phyloP scores from a whole-genome alignment of 2,797 vertebrate genomes.

The Columba guinea region DNA sequence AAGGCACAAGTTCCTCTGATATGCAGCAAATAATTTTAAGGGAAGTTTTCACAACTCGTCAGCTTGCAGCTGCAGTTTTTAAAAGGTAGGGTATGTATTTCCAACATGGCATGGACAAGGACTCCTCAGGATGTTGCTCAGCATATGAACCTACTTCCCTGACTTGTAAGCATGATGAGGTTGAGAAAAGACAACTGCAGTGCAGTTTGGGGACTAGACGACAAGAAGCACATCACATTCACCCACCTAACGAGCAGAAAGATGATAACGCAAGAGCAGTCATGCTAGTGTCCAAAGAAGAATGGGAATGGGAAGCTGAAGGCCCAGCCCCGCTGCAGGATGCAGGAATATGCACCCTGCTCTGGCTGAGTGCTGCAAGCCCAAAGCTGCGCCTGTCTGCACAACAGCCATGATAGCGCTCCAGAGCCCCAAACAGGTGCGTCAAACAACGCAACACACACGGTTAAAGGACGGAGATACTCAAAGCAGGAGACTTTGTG shows the following conservation, averaged over 20 bases:
- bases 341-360: fast-evolving
- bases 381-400: neutral
- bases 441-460: fast-evolving
- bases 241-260: neutral
- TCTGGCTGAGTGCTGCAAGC: neutral
- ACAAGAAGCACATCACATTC: neutral
- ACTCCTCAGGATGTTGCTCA: neutral
- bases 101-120: neutral
- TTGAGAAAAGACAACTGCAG: neutral
- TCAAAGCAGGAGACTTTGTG: neutral
- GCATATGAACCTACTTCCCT: neutral
- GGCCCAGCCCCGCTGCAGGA: neutral
- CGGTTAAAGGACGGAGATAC: neutral
- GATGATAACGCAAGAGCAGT: neutral
- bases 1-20: neutral
- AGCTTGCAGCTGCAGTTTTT: neutral
- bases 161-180: fast-evolving
- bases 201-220: fast-evolving
- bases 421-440: fast-evolving
- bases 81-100: neutral
- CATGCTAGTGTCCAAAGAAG: neutral
- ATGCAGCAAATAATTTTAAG: neutral
- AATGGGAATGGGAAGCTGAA: neutral
- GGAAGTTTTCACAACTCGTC: neutral
- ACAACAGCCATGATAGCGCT: fast-evolving